Base-by-base conservation (phyloP, 2,113 vertebrate genomes). In the Ondatra zibethicus region DNA sequence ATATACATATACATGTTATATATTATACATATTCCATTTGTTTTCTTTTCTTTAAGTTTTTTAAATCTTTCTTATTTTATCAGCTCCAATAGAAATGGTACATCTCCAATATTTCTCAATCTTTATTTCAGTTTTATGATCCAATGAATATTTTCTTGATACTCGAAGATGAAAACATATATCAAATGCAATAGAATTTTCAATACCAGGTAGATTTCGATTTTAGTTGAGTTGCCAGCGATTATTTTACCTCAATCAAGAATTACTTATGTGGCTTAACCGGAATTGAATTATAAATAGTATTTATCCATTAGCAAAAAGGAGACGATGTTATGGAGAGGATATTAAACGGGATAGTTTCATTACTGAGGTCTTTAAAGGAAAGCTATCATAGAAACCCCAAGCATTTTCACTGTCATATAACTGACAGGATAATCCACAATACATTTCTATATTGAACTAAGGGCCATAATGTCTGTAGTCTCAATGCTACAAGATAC, bases 271-370 rank as follows among this genome's bases (percentile, higher is more conserved):
- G 6, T 76, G 29, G 39, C 75, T 89, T 90, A 66, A 90, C 33
- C 31, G 91, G 81, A 73, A 92, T 58, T 86, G 42, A 95, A 73
- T 89, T 39, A 21, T 19, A 77, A 73, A 36, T 68, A 77, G 36
- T 76, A 81, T 77, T 84, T 88, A 85, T 73, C 75, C 27, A 90
- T 55, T 88, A 96, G 58, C 61, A 92, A 73, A 94, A 97, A 95
- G 52, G 45, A 96, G 92, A 92, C 58, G 9, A 55, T 75, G 63
- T 45, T 90, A 14, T 11, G 7, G 27, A 42, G 25, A 25, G 93
- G 45, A 88, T 16, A 77, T 55, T 42, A 73, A 93, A 76, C 52
- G 72, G 13, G 42, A 47, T 66, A 42, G 88, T 88, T 89, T 81
- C 33, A 87, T 93, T 66, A 58, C 31, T 7, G 50, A 96, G 11